phyloP scores from a whole-genome alignment of 2,113 vertebrate species.

The Phylloscopus trochilus region DNA sequence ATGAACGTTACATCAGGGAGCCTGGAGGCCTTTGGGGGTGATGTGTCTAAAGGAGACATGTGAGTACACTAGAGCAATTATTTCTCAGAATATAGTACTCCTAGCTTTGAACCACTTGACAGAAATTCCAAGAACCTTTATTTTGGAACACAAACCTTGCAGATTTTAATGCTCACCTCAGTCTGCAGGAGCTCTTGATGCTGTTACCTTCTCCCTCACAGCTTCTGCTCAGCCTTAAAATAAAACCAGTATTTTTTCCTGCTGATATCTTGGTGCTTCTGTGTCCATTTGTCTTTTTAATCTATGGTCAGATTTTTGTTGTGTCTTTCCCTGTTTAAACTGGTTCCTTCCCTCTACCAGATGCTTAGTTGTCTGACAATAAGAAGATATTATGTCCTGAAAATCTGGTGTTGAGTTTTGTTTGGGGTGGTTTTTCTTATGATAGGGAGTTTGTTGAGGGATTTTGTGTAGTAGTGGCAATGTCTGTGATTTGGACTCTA shows the following conservation, averaged over 20 bases:
- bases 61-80: slow-evolving; percentile 66
- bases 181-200: neutral
- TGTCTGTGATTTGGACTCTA: neutral
- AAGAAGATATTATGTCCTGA: neutral
- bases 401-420: neutral
- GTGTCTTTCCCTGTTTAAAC: neutral
- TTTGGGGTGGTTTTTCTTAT: neutral
- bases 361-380: neutral
- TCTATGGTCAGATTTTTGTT: neutral
- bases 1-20: slow-evolving; percentile 80
- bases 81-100: neutral
- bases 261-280: neutral
- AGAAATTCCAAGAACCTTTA: neutral
- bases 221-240: neutral
- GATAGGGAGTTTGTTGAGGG: neutral
- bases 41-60: slow-evolving; percentile 82
- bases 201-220: neutral
- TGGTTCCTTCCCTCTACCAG: neutral
- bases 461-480: too few species aligned
- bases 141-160: neutral
- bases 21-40: slow-evolving; percentile 84
- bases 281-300: neutral
- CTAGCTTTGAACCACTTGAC: neutral
- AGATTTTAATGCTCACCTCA: neutral
- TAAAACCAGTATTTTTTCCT: neutral